These are phyloP conservation scores for Oryctolagus cuniculus DNA, from an alignment of 2,113 vertebrate species.

Conservation along the genomic window mOryCun1.1 NC_091448.1:58465001-58465500, in stretches of 20 bases:
- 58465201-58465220: neutral
- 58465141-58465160: constrained; percentile 58
- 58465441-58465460: neutral
- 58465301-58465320: neutral
- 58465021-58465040: neutral
- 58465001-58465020: constrained; percentile 61
- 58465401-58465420: too few species aligned
- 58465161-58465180: constrained; percentile 65
- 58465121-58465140: constrained; percentile 12
- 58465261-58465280: neutral
- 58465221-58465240: neutral
- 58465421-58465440: neutral
- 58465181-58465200: constrained; percentile 9
- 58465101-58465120: constrained; percentile 44
- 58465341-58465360: neutral
- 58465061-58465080: constrained; percentile 35
- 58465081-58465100: constrained; percentile 48
- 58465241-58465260: neutral
- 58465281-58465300: neutral
- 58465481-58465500: neutral
- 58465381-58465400: neutral
- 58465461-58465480: neutral
- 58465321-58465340: neutral
- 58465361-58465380: neutral
- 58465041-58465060: neutral